phyloP scores from a whole-genome alignment of 2,888 invertebrate genomes.

The Pemphredon lugubris region DNA sequence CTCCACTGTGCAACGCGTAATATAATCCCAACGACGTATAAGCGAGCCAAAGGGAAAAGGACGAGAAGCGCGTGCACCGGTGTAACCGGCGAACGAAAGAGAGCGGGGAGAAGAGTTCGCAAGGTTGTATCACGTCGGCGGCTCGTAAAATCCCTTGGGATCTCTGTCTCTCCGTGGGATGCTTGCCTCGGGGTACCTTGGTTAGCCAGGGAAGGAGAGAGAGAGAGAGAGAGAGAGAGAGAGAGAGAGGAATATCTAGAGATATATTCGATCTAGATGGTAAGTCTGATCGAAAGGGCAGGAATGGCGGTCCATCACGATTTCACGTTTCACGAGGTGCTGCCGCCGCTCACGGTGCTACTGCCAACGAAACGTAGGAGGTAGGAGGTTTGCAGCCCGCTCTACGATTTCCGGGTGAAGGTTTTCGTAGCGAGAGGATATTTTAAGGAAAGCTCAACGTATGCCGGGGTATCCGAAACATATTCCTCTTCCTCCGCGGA shows the following conservation, averaged over 20 bases:
- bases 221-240: no score
- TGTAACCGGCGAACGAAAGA: background rate
- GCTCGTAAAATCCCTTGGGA: slow-evolving; percentile 52
- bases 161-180: slow-evolving; percentile 29
- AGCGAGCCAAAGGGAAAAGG: slow-evolving; percentile 1
- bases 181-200: slow-evolving; percentile 14
- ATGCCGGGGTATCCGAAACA: slow-evolving; percentile 4
- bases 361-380: no score
- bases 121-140: slow-evolving; percentile 36
- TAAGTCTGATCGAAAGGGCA: slow-evolving; percentile 48
- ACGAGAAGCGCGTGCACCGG: background rate
- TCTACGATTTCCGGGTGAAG: slow-evolving; percentile 21
- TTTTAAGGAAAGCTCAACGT: slow-evolving; percentile 22
- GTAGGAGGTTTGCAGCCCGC: slow-evolving; percentile 3
- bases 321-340: slow-evolving; percentile 37
- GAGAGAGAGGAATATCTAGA: no score
- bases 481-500: slow-evolving; percentile 22
- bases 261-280: slow-evolving; percentile 42
- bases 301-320: slow-evolving; percentile 43
- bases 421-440: slow-evolving; percentile 13
- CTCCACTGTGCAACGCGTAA: slow-evolving; percentile 1
- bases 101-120: background rate
- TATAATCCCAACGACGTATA: slow-evolving; percentile 25
- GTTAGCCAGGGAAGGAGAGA: slow-evolving; percentile 1
- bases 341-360: no score